Base-by-base conservation (phyloP, 2,113 vertebrate species). In the Dromaius novaehollandiae region DNA sequence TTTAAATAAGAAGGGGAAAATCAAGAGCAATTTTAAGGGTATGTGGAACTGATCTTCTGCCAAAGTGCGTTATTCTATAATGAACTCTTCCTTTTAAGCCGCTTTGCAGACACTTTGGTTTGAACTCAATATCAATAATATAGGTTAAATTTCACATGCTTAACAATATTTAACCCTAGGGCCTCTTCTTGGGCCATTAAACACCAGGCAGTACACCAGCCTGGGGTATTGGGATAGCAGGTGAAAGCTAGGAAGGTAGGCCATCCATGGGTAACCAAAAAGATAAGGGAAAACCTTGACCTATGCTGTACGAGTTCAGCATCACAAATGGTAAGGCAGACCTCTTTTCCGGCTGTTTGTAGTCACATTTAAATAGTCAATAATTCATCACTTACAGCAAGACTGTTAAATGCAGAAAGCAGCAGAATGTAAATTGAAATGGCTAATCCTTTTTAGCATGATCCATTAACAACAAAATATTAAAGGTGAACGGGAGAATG, bases 151-250 rank as follows among this genome's bases (percentile, higher is more conserved):
- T 97, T 94, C 86, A 97, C 80, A 71, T 53, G 83, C 91, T 98
- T 98, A 95, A 96, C 81, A 95, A 94, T 97, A 96, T 97, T 97
- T 98, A 98, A 96, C 95, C 95, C 85, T 84, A 84, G 70, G 91
- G 82, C 91, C 83, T 89, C 30, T 95, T 95, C 68, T 82, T 92
- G 73, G 86, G 20, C 53, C 5, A 32, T 96, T 96, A 86, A 90
- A 82, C 60, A 76, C 28, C 44, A 95, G 75, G 19, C 58, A 90
- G 64, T 38, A 40, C 50, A 91, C 70, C 58, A 88, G 18, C 9
- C 24, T 13, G 2, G 55, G 61, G 50, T 94, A 76, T 51, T 18
- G 19, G 70, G 48, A 69, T 9, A 84, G 50, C 10, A 66, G 55
- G 50, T 64, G 38, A 76, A 76, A 69, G 6, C 20, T 21, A 3